These are phyloP conservation scores for Mus caroli DNA, from an alignment of 2,797 vertebrate genomes.

Conservation along the genomic window DNA sequence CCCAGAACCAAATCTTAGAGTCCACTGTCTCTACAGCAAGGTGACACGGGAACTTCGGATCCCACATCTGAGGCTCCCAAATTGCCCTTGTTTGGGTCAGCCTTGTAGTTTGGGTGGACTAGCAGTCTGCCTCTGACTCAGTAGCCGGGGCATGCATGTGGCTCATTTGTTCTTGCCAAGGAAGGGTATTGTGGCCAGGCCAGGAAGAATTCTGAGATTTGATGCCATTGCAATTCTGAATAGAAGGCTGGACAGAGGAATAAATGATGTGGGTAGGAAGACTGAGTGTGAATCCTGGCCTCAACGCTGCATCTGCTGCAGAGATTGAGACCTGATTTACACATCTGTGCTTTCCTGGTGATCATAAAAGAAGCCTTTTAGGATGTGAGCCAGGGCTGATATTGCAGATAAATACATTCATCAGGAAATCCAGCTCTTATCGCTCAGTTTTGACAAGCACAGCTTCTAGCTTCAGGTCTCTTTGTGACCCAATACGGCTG, in stretches of 20 bases:
- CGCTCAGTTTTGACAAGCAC: neutral
- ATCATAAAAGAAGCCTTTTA: neutral
- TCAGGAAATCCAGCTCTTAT: neutral
- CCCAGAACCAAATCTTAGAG: slow-evolving; percentile 14
- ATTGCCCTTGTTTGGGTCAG: neutral
- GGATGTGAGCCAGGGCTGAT: neutral
- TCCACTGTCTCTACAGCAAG: neutral
- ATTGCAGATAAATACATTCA: neutral
- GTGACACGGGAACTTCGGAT: neutral
- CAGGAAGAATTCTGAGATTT: neutral
- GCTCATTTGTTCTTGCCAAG: neutral
- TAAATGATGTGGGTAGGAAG: neutral
- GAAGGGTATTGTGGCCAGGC: neutral
- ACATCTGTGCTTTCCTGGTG: neutral
- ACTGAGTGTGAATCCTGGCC: neutral
- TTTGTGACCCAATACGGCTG: neutral
- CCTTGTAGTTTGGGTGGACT: neutral
- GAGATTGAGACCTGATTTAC: neutral
- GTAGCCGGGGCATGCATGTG: neutral
- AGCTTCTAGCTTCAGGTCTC: slow-evolving; percentile 12
- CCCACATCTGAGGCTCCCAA: neutral
- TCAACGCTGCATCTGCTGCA: neutral
- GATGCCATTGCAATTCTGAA: neutral
- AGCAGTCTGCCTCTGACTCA: slow-evolving; percentile 18
- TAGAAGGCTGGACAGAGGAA: neutral